phyloP scores from a whole-genome alignment of 1,140 invertebrate species.

The Cherax quadricarinatus region DNA sequence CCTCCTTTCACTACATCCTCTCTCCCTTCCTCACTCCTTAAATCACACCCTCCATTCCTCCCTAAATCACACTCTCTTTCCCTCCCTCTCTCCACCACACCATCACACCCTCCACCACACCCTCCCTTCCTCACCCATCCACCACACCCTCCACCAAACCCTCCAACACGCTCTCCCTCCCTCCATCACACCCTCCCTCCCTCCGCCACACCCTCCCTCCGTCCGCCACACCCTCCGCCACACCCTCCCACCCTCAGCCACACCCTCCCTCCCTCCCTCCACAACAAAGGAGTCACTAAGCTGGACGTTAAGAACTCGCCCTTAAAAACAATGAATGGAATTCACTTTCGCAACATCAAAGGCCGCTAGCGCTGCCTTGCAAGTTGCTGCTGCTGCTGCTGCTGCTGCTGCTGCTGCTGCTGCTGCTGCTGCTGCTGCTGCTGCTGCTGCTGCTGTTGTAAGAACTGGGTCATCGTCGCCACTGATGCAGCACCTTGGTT shows the following conservation, averaged over 20 bases:
- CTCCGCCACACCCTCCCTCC: not conserved
- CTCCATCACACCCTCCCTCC: not conserved
- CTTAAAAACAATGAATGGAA: slow-evolving; percentile 9
- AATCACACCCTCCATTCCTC: not conserved
- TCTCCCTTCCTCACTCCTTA: not conserved
- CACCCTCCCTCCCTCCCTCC: not conserved
- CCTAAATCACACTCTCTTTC: too few species aligned
- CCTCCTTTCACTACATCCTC: too few species aligned
- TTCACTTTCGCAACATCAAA: not conserved
- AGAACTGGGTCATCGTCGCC: not conserved
- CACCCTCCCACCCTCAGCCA: not conserved
- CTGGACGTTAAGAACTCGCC: slow-evolving; percentile 8
- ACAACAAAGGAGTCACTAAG: not conserved
- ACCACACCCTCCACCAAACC: not conserved
- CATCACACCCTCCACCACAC: not conserved
- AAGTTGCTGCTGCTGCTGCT: not conserved
- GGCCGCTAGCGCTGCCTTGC: not conserved
- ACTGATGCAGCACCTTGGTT: not conserved
- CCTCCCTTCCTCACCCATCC: not conserved
- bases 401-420: not conserved
- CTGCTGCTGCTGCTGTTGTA: not conserved
- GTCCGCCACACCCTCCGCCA: not conserved
- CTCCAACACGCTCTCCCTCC: not conserved
- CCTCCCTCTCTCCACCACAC: not conserved
- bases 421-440: not conserved